phyloP scores from a whole-genome alignment of 1,140 invertebrate genomes.

The Eurytemora carolleeae region DNA sequence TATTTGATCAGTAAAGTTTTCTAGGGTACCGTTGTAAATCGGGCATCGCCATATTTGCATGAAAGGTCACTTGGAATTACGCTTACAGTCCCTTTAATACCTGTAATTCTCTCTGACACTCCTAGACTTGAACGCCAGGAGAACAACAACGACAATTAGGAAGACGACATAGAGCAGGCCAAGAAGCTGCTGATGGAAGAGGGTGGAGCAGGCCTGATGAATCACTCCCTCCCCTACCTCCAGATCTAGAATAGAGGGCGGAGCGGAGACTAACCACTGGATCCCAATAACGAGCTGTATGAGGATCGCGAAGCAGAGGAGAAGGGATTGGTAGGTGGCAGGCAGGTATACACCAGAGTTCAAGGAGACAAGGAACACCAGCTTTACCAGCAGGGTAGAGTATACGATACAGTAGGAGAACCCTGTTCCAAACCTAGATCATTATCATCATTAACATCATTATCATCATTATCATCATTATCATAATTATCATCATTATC shows the following conservation, averaged over 20 bases:
- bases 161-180: conserved; percentile 58
- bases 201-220: not conserved
- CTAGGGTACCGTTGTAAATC: too few species aligned
- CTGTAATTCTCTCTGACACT: conserved; percentile 79
- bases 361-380: conserved; percentile 72
- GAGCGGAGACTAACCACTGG: conserved; percentile 12
- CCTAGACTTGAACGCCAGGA: conserved; percentile 47
- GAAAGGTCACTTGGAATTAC: too few species aligned
- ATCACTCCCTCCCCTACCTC: not conserved
- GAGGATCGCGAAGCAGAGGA: conserved; percentile 57
- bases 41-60: too few species aligned
- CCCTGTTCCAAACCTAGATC: conserved; percentile 58
- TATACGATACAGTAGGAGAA: conserved; percentile 72
- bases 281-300: conserved; percentile 38
- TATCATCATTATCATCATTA: too few species aligned
- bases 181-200: conserved; percentile 39
- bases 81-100: too few species aligned
- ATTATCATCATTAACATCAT: too few species aligned
- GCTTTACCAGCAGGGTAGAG: conserved; percentile 73
- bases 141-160: conserved; percentile 57
- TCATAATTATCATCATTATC: too few species aligned
- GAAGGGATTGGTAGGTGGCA: conserved; percentile 59
- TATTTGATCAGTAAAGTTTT: too few species aligned
- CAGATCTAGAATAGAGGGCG: not conserved
- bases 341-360: conserved; percentile 80